Conservation (phyloP, 2,888 invertebrate genomes). For the Conomelus anceps region DNA sequence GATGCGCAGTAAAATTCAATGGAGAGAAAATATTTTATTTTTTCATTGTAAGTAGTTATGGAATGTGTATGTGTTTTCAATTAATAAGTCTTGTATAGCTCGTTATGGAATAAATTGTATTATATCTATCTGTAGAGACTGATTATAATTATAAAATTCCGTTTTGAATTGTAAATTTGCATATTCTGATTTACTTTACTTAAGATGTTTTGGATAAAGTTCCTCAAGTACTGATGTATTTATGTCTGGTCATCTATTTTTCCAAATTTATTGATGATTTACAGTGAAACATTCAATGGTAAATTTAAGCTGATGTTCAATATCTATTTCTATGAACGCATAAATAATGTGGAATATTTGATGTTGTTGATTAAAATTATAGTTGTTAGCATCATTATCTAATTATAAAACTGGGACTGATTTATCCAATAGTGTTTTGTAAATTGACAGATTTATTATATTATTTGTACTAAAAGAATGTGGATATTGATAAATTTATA, state of each 20-base stretch:
- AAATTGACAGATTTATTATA: not conserved
- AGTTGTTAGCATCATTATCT: not conserved
- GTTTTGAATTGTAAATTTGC: not conserved
- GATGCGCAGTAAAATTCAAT: not conserved
- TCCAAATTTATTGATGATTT: not conserved
- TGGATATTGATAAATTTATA: not conserved
- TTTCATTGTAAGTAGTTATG: not conserved
- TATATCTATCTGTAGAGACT: not conserved
- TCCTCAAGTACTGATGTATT: not conserved
- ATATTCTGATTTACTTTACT: not conserved
- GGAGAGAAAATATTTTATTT: not conserved
- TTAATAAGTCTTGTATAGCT: not conserved
- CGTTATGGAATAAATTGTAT: not conserved
- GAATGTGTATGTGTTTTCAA: not conserved
- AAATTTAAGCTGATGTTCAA: not conserved
- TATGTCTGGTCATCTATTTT: not conserved
- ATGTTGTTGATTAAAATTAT: not conserved
- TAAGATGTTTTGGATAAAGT: not conserved
- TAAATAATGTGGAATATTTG: not conserved
- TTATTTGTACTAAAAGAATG: not conserved
- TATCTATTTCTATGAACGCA: not conserved
- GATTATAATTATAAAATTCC: not conserved
- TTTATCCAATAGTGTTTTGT: not conserved
- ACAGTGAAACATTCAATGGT: not conserved
- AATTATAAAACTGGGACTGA: not conserved